A percentile compares a stretch with the other conserved stretches of the same genome.
Evolutionary conservation across 2,888 invertebrate species (phyloP).

Genomic region (Ornithoptera priamus): DNA sequence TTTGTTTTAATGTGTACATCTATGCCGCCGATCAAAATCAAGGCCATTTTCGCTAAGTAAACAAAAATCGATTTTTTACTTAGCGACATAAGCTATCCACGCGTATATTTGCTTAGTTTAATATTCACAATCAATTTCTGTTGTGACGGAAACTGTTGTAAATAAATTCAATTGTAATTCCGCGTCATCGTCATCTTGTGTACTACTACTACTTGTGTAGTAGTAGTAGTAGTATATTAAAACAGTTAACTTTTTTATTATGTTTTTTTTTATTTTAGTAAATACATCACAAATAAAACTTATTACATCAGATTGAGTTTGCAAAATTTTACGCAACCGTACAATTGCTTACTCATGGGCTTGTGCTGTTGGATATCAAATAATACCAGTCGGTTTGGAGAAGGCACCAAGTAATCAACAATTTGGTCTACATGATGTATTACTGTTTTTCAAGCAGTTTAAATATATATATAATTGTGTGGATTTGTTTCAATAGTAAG

Average conservation of each 20-base stretch:
- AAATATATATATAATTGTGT: neutral
- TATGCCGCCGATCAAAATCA: neutral
- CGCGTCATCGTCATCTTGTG: neutral
- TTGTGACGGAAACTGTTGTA: neutral
- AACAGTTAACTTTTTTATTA: neutral
- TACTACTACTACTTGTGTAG: no score
- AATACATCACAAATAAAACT: neutral
- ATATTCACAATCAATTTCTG: neutral
- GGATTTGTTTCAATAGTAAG: no score
- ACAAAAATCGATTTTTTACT: neutral
- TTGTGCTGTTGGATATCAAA: neutral
- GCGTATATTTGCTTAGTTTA: constrained; percentile 10
- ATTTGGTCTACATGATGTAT: neutral
- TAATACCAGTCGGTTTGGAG: neutral
- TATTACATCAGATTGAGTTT: constrained; percentile 15
- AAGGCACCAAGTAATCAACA: neutral
- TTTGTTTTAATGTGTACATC: constrained; percentile 3
- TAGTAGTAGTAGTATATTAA: neutral
- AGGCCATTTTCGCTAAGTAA: neutral
- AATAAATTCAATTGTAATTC: neutral
- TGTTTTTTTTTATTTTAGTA: neutral
- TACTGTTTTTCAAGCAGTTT: neutral
- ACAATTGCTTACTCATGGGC: constrained; percentile 1
- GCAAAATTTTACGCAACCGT: constrained; percentile 17
- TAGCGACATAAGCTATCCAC: neutral